phyloP scores from a whole-genome alignment of 2,797 vertebrate genomes.

The Neosalanx taihuensis region DNA sequence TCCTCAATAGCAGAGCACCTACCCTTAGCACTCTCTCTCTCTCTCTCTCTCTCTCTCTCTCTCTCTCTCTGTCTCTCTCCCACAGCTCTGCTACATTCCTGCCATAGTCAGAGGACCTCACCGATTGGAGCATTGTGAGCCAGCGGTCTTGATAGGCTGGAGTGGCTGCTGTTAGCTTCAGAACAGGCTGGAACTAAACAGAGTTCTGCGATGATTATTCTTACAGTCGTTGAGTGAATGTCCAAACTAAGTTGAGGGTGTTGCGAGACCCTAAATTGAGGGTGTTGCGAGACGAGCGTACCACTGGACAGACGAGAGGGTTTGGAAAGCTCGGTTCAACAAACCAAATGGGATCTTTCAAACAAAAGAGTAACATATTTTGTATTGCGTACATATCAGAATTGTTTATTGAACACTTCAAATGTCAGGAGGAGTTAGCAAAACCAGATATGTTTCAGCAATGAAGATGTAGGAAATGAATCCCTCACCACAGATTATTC shows the following conservation, averaged over 20 bases:
- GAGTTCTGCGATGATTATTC: not conserved
- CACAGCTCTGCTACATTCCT: slow-evolving; percentile 7
- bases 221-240: slow-evolving; percentile 38
- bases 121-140: not conserved
- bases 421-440: slow-evolving; percentile 27
- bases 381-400: slow-evolving; percentile 21
- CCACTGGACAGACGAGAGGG: slow-evolving; percentile 57
- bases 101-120: not conserved
- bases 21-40: not conserved
- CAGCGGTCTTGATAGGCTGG: slow-evolving; percentile 1
- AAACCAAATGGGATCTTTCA: slow-evolving; percentile 35
- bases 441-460: slow-evolving; percentile 40
- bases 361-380: slow-evolving; percentile 42
- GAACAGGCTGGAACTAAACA: not conserved
- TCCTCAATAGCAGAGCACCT: slow-evolving; percentile 3
- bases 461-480: slow-evolving; percentile 20
- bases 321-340: slow-evolving; percentile 53
- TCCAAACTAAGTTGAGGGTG: slow-evolving; percentile 39
- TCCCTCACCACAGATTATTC: slow-evolving; percentile 6
- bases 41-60: not conserved
- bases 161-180: not conserved
- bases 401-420: slow-evolving; percentile 44
- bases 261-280: too few relatives aligned
- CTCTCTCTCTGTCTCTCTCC: not conserved
- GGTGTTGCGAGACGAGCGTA: slow-evolving; percentile 12